phyloP scores from a whole-genome alignment of 1,140 invertebrate species.

The Cydia pomonella region DNA sequence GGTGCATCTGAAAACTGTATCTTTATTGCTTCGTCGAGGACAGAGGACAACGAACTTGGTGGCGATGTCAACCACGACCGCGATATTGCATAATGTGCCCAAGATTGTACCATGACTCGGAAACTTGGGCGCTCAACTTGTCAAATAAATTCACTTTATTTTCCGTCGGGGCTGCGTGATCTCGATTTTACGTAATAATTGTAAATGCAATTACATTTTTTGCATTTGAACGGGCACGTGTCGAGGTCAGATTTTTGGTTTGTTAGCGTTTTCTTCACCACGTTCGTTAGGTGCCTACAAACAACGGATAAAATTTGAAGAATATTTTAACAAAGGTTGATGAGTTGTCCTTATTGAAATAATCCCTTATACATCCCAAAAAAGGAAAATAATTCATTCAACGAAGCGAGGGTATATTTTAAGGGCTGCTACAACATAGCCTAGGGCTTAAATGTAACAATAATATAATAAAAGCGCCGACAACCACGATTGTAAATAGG shows the following conservation, averaged over 20 bases:
- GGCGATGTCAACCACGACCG: constrained; percentile 1
- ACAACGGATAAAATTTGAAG: neutral
- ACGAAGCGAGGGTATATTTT: neutral
- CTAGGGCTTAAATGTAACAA: neutral
- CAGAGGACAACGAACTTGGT: constrained; percentile 29
- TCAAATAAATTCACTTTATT: constrained; percentile 30
- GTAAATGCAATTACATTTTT: constrained; percentile 10
- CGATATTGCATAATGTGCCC: constrained; percentile 26
- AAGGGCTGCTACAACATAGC: neutral
- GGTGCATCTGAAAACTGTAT: neutral
- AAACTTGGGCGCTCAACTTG: constrained; percentile 22
- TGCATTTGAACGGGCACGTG: constrained; percentile 3
- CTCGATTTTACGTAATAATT: constrained; percentile 21
- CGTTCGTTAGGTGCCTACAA: neutral
- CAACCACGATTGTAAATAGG: neutral
- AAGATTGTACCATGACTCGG: constrained; percentile 19
- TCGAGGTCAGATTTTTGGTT: neutral
- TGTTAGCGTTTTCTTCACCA: neutral
- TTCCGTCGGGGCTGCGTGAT: constrained; percentile 2
- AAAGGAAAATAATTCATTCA: no score
- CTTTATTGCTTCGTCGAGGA: neutral
- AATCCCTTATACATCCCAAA: neutral
- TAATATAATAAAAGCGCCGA: neutral
- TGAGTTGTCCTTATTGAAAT: neutral
- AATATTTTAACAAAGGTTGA: neutral